Conservation (phyloP, 1,140 invertebrate species). For the Tigriopus japonicus region DNA sequence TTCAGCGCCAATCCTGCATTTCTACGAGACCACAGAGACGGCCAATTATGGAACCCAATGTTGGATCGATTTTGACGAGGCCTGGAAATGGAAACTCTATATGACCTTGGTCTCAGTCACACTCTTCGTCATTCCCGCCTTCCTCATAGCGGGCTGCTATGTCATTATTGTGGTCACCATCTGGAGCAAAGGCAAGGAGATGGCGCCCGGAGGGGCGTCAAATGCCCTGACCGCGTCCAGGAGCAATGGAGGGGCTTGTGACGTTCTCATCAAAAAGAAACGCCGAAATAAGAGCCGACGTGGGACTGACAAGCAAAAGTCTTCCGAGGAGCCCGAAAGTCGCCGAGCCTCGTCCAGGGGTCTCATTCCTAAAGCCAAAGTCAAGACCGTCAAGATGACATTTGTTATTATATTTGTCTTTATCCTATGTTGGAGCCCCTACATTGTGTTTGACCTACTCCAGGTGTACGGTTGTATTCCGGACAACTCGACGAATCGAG, state of each 20-base stretch:
- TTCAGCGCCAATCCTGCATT: constrained; percentile 56
- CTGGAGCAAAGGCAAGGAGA: constrained; percentile 47
- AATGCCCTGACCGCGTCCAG: not conserved
- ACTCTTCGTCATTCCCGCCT: constrained; percentile 65
- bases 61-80: constrained; percentile 62
- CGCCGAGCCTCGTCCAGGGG: constrained; percentile 38
- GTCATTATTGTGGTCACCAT: constrained; percentile 78
- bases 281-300: too few relatives aligned
- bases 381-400: constrained; percentile 95
- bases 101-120: constrained; percentile 60
- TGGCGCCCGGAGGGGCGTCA: constrained; percentile 16
- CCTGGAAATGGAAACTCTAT: constrained; percentile 67
- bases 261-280: constrained; percentile 10
- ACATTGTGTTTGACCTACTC: constrained; percentile 76
- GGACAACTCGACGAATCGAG: constrained; percentile 51
- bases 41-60: constrained; percentile 40
- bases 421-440: constrained; percentile 86
- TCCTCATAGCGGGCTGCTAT: constrained; percentile 79
- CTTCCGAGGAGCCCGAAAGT: constrained; percentile 22
- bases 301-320: too few relatives aligned
- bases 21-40: constrained; percentile 49
- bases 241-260: not conserved
- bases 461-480: constrained; percentile 74
- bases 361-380: constrained; percentile 78
- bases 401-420: constrained; percentile 88